Base-by-base conservation (phyloP, 1,140 invertebrate genomes). In the Planococcus citri region DNA sequence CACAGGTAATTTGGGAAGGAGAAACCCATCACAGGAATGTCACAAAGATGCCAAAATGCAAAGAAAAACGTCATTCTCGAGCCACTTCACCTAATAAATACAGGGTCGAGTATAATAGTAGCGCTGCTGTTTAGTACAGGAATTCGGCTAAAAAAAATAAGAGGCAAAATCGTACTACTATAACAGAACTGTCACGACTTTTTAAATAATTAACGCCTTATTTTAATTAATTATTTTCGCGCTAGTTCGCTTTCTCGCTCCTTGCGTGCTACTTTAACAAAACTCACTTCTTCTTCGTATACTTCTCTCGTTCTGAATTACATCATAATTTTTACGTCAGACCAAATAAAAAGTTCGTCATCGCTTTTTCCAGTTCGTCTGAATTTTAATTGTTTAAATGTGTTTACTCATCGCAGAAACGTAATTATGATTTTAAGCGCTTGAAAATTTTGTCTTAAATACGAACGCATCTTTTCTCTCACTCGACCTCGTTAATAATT, bases 191-290 rank as follows among this genome's bases (percentile, higher is more conserved):
- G 60, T 64, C 60, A 27, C 60, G 60, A 64, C 60, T 64, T 64
- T 64, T 64, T 6, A 64, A 64, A 64, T 64, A 64, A 64, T 64
- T 64, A 64, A 64, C 20, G 60, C 25, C 22, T 27, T 10, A 64
- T 27, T 64, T 64, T 64, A 27, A 64, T 64, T 64, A 64, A 64
- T 64, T 64, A 64, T 64, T 64, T n/a, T 64, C 41, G 41, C 41
- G 41, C 41, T 20, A 17, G 12, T n/a, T 20, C 41, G 41, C 41
- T n/a, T 51, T 17, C 41, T 17, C n/a, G 6, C 6, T 37, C 33
- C 14, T 8, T 14, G 33, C 33, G 33, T 14, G 33, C 14, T n/a
- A n/a, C n/a, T n/a, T n/a, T n/a, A n/a, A n/a, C n/a, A n/a, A n/a
- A n/a, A n/a, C n/a, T n/a, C n/a, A n/a, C n/a, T n/a, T n/a, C 29